Evolutionary conservation across 2,888 invertebrate species (phyloP).

Genomic region (Phasia obesa): DNA sequence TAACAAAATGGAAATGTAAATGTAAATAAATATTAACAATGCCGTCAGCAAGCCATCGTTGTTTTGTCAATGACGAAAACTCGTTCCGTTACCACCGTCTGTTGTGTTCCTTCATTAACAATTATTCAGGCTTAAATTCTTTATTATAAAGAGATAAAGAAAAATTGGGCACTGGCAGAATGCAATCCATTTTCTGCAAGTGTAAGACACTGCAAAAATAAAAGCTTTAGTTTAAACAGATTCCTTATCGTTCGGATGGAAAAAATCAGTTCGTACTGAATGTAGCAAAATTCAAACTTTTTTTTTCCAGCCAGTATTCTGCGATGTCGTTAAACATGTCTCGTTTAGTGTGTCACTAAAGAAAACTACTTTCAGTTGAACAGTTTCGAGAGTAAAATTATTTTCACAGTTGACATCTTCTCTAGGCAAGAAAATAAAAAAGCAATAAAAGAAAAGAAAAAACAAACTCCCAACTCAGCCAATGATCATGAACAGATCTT

Average conservation of each 20-base stretch:
- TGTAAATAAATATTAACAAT: too few species aligned
- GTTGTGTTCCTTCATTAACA: too few species aligned
- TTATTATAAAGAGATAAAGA: too few species aligned
- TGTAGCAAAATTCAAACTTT: not conserved
- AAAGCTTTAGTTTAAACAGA: too few species aligned
- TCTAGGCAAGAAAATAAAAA: not conserved
- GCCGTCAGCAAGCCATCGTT: too few species aligned
- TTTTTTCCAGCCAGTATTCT: slow-evolving; percentile 19
- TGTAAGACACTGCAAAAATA: too few species aligned
- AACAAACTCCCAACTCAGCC: slow-evolving; percentile 16
- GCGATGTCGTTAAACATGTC: slow-evolving; percentile 63
- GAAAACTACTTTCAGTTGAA: slow-evolving; percentile 73
- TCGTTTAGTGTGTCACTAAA: slow-evolving; percentile 64
- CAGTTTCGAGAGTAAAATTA: slow-evolving; percentile 72
- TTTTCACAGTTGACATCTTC: slow-evolving; percentile 63
- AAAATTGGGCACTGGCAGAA: too few species aligned
- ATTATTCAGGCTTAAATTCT: too few species aligned
- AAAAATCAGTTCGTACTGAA: not conserved
- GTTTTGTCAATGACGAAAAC: too few species aligned
- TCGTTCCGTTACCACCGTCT: too few species aligned
- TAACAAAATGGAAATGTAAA: too few species aligned
- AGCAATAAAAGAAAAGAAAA: slow-evolving; percentile 24
- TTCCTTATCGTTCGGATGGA: not conserved
- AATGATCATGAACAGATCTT: slow-evolving; percentile 41
- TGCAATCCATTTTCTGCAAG: too few species aligned